Percentiles rank a stretch among this genome's conserved stretches.
These are phyloP conservation scores for Orcinus orca DNA, from an alignment of 2,113 vertebrate genomes.

Conservation along the genomic window DNA sequence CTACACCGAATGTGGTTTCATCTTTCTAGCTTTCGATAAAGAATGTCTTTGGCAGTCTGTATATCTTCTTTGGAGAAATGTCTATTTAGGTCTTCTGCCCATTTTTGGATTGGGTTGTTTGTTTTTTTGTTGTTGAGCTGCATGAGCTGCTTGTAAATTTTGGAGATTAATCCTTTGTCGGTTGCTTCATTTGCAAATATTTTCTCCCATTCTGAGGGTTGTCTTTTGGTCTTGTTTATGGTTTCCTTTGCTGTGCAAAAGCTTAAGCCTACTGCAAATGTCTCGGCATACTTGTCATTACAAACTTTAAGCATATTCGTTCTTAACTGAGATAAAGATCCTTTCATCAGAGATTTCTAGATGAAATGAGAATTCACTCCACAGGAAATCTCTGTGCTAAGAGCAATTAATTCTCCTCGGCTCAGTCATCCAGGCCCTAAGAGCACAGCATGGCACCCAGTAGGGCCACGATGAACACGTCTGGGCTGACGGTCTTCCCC, in stretches of 20 bases:
- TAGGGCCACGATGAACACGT: background rate
- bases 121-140: too few species aligned
- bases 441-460: background rate
- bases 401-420: background rate
- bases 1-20: background rate
- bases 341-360: background rate
- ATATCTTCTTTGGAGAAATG: too few species aligned
- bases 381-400: fast-evolving
- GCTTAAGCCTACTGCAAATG: background rate
- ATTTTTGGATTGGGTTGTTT: too few species aligned
- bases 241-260: too few species aligned
- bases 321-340: background rate
- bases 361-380: background rate
- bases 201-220: too few species aligned
- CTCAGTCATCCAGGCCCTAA: background rate
- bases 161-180: too few species aligned
- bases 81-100: too few species aligned
- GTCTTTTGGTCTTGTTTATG: too few species aligned
- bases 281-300: background rate
- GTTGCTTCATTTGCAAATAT: too few species aligned
- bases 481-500: background rate
- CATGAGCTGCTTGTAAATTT: too few species aligned
- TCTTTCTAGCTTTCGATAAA: background rate
- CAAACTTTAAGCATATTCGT: background rate
- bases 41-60: too few species aligned